Evolutionary conservation across 2,888 invertebrate genomes (phyloP).

Genomic region (Adelognathus sp.): DNA sequence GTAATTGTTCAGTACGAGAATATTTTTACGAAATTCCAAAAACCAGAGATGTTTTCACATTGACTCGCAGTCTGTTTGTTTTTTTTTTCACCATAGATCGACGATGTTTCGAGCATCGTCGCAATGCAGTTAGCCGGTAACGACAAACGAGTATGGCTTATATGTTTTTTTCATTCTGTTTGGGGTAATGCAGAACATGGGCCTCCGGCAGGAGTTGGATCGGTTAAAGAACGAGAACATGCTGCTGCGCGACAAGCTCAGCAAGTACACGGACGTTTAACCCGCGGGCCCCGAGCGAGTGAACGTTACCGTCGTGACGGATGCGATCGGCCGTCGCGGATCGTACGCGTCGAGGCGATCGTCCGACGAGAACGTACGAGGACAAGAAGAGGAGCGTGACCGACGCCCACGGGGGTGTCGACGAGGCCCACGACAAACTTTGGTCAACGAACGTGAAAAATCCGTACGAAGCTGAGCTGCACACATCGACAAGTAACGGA

Average conservation of each 20-base stretch:
- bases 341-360: constrained; percentile 16
- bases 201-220: constrained; percentile 94
- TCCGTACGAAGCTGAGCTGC: no score
- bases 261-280: constrained; percentile 93
- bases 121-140: no score
- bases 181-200: constrained; percentile 88
- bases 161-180: constrained; percentile 15
- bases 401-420: constrained; percentile 3
- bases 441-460: background rate
- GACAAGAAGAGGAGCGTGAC: constrained; percentile 24
- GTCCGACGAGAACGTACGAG: constrained; percentile 26
- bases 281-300: constrained; percentile 70
- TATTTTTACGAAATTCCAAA: no score
- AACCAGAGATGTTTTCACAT: no score
- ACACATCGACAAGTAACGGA: background rate
- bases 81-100: no score
- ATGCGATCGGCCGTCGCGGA: constrained; percentile 12
- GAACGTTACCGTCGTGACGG: constrained; percentile 27
- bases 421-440: constrained; percentile 8
- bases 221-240: constrained; percentile 95
- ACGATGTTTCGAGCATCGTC: no score
- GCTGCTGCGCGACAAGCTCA: constrained; percentile 93
- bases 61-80: no score
- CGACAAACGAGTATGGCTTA: constrained; percentile 11
- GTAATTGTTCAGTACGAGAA: no score